These are phyloP conservation scores for Odontomachus brunneus DNA, from an alignment of 1,140 invertebrate species.

Conservation along the genomic window DNA sequence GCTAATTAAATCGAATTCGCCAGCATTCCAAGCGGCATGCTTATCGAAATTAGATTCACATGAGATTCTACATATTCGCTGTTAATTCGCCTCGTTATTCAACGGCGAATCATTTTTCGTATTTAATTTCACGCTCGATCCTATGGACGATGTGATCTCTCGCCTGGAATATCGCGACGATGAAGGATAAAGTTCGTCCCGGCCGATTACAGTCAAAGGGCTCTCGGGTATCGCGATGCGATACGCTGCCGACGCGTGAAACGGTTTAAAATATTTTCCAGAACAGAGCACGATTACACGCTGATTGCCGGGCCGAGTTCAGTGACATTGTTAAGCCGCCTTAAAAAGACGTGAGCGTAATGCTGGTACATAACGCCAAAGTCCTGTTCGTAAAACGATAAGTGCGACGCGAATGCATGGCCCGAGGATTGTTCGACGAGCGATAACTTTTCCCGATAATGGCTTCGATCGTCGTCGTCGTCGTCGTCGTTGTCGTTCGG, in stretches of 20 bases:
- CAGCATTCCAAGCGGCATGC: neutral
- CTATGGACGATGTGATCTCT: neutral
- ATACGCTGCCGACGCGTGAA: neutral
- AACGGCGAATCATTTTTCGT: neutral
- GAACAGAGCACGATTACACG: neutral
- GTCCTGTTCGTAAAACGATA: constrained; percentile 49
- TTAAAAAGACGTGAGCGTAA: constrained; percentile 37
- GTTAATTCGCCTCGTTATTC: neutral
- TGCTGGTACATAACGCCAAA: constrained; percentile 44
- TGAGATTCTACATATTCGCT: neutral
- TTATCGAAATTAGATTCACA: neutral
- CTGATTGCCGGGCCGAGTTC: constrained; percentile 5
- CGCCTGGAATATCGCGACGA: neutral
- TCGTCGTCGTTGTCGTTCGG: constrained; percentile 31
- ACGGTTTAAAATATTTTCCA: constrained; percentile 16
- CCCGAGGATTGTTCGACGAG: constrained; percentile 63
- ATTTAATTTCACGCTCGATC: neutral
- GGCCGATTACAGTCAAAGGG: neutral
- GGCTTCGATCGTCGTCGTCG: constrained; percentile 56
- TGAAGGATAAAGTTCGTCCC: neutral
- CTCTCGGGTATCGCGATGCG: neutral
- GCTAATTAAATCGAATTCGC: neutral
- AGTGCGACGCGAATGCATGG: constrained; percentile 51
- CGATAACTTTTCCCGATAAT: constrained; percentile 70
- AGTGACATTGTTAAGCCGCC: constrained; percentile 17